A percentile compares a stretch with the other conserved stretches of the same genome.
phyloP scores from a whole-genome alignment of 2,113 vertebrate genomes.

The Brachyhypopomus gauderio region DNA sequence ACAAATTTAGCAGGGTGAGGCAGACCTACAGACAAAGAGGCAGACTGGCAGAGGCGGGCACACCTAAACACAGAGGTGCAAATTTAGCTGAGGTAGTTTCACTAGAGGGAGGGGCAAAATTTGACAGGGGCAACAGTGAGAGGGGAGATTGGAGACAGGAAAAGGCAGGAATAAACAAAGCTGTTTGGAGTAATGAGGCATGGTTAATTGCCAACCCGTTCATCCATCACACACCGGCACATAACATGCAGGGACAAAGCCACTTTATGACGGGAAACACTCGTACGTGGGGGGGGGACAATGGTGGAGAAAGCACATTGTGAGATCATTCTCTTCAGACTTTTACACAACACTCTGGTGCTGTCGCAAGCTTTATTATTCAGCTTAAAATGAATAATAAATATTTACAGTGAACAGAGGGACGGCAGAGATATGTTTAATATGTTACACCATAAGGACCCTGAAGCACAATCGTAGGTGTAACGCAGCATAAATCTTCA shows the following conservation, averaged over 20 bases:
- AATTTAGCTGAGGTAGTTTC: too few species aligned
- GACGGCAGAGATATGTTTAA: conserved; percentile 6
- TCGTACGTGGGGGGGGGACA: neutral
- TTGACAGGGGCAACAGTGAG: conserved; percentile 25
- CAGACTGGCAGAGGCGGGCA: too few species aligned
- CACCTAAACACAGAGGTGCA: too few species aligned
- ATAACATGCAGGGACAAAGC: conserved; percentile 3
- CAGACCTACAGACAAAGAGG: too few species aligned
- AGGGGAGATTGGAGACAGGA: conserved; percentile 52
- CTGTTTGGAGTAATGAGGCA: conserved; percentile 50
- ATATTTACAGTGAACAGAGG: neutral
- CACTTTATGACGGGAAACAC: neutral
- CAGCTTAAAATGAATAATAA: neutral
- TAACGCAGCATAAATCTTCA: neutral
- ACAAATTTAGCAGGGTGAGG: too few species aligned
- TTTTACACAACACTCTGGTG: neutral
- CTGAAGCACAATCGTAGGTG: neutral
- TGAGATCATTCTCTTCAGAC: neutral
- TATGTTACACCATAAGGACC: conserved; percentile 6
- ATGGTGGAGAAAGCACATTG: neutral
- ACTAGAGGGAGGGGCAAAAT: neutral
- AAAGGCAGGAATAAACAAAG: conserved; percentile 58
- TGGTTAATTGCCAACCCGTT: conserved; percentile 18
- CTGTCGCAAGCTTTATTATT: neutral
- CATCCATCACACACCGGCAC: conserved; percentile 51